phyloP scores from a whole-genome alignment of 2,113 vertebrate genomes.

The Argyrosomus japonicus region DNA sequence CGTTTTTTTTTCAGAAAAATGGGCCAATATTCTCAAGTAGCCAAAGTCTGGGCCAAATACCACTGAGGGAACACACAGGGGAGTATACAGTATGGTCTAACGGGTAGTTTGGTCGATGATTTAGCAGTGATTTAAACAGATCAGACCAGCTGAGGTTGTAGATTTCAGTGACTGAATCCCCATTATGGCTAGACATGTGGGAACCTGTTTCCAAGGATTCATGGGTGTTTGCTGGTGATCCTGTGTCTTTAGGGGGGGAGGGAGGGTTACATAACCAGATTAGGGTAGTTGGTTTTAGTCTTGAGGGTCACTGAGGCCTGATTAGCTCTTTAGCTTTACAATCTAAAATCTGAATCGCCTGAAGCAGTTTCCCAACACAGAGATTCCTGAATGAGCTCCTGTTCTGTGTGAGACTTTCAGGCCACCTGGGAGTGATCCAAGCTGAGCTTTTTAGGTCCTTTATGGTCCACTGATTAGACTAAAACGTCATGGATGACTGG shows the following conservation, averaged over 20 bases:
- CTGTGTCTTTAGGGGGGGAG: constrained; percentile 25
- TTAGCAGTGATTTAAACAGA: neutral
- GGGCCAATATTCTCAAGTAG: constrained; percentile 3
- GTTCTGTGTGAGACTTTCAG: constrained; percentile 14
- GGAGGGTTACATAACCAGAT: constrained; percentile 63
- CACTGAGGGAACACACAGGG: neutral
- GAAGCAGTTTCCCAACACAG: constrained; percentile 48
- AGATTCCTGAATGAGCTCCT: constrained; percentile 54
- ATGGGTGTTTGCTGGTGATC: constrained; percentile 27
- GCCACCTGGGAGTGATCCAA: constrained; percentile 2
- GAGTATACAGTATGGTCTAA: neutral
- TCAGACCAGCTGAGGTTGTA: neutral
- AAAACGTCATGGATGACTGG: constrained; percentile 5
- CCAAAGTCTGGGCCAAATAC: constrained; percentile 12
- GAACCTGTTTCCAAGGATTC: constrained; percentile 38
- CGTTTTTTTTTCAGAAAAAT: constrained; percentile 18
- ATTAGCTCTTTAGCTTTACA: constrained; percentile 51
- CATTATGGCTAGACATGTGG: constrained; percentile 19
- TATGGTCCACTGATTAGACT: neutral
- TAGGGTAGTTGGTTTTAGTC: constrained; percentile 62
- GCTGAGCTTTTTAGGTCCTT: neutral
- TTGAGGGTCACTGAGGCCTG: constrained; percentile 43
- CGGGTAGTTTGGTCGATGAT: neutral
- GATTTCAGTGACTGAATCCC: constrained; percentile 5
- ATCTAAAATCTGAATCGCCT: constrained; percentile 51